These are phyloP conservation scores for Fulmarus glacialis DNA, from an alignment of 2,113 vertebrate species.

Conservation along the genomic window DNA sequence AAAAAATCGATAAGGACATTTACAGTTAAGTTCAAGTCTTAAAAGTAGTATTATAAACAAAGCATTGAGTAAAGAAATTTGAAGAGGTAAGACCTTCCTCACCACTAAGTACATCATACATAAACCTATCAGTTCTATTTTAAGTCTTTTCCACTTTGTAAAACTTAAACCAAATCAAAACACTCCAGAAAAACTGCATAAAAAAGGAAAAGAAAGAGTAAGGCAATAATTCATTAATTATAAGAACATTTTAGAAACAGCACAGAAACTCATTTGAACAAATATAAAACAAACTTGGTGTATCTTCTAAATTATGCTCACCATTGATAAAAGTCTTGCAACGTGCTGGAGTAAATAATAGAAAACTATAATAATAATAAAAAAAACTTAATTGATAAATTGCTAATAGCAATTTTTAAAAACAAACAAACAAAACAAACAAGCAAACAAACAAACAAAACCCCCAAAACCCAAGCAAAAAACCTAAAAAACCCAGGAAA, in stretches of 20 bases:
- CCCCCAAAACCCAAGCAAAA: background rate
- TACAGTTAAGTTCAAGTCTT: background rate
- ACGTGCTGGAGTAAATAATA: background rate
- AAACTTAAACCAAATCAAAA: background rate
- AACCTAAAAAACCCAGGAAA: background rate
- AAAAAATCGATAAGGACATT: background rate
- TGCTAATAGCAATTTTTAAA: background rate
- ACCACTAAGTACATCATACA: background rate
- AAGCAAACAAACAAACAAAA: background rate
- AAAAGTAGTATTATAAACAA: background rate
- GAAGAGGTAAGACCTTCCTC: background rate
- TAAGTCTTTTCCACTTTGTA: background rate
- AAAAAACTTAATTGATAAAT: background rate
- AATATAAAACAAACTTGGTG: background rate
- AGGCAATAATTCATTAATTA: background rate
- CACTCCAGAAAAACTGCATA: background rate
- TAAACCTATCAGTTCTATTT: background rate
- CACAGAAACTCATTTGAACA: background rate
- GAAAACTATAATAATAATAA: background rate
- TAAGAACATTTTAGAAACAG: background rate
- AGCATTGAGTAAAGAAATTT: background rate
- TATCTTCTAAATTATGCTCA: background rate
- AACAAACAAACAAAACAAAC: background rate
- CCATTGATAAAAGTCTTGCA: background rate
- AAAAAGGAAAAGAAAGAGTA: background rate